Conservation (phyloP, 2,113 vertebrate genomes). For the Periophthalmodon schlosseri region DNA sequence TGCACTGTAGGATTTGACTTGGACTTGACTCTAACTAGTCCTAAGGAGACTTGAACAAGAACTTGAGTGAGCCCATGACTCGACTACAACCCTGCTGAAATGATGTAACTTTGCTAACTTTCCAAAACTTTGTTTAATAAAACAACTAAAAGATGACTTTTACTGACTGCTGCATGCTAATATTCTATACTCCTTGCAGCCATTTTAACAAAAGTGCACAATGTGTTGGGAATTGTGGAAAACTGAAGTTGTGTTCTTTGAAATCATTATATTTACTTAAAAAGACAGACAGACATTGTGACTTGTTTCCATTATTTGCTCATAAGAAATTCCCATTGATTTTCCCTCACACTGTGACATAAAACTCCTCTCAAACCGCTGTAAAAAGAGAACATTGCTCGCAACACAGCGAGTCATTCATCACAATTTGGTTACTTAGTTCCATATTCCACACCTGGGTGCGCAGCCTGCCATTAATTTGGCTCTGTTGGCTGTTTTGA, state of each 20-base stretch:
- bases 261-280: not conserved
- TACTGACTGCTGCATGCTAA: too few species aligned
- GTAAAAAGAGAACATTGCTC: conserved; percentile 21
- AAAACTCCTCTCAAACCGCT: conserved; percentile 1
- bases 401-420: conserved; percentile 63
- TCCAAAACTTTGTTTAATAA: too few species aligned
- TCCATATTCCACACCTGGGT: conserved; percentile 69
- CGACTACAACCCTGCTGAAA: too few species aligned
- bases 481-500: conserved; percentile 57
- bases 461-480: conserved; percentile 64
- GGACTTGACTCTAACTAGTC: too few species aligned
- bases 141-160: too few species aligned
- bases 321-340: not conserved
- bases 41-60: too few species aligned
- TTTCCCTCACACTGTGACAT: not conserved
- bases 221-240: too few species aligned
- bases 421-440: conserved; percentile 74
- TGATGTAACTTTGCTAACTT: too few species aligned
- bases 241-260: not conserved
- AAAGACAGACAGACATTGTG: not conserved
- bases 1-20: too few species aligned
- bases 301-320: not conserved
- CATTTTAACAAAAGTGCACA: too few species aligned
- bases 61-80: too few species aligned
- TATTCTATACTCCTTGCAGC: too few species aligned